phyloP scores from a whole-genome alignment of 2,797 vertebrate species.

The Muscicapa comitata region DNA sequence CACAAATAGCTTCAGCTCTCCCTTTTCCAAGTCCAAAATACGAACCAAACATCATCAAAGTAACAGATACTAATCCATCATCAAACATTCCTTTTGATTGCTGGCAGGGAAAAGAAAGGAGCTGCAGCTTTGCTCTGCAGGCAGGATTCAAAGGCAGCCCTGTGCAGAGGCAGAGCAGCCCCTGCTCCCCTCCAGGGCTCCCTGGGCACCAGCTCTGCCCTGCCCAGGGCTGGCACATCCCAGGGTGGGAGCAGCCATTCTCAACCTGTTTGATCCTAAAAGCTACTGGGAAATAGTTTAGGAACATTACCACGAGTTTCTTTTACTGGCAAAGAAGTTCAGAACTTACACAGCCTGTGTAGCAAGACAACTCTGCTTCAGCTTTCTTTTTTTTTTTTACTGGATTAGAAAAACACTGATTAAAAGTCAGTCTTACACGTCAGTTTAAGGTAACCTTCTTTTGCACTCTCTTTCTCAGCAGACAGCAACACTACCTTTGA shows the following conservation, averaged over 20 bases:
- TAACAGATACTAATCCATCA: background rate
- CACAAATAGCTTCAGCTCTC: background rate
- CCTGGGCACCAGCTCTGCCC: background rate
- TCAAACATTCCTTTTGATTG: background rate
- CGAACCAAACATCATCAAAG: background rate
- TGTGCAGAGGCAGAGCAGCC: background rate
- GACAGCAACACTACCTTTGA: slow-evolving; percentile 44
- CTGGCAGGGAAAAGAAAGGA: background rate
- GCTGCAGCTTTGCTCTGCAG: background rate
- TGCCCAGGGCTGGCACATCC: background rate
- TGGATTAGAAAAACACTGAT: slow-evolving; percentile 61
- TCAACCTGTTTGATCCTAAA: background rate
- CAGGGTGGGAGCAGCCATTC: background rate
- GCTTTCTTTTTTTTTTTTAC: background rate
- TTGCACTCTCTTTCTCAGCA: slow-evolving; percentile 45
- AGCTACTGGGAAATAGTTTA: background rate
- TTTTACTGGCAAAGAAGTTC: background rate
- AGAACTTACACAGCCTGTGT: background rate
- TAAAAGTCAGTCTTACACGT: slow-evolving; percentile 50
- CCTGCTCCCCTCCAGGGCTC: fast-evolving
- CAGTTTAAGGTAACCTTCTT: slow-evolving; percentile 52
- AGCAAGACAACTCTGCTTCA: background rate
- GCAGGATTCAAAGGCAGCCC: background rate
- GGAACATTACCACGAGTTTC: background rate
- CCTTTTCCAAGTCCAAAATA: background rate